Evolutionary conservation across 2,797 vertebrate genomes (phyloP), one percentile per base, ranked within the genome.

Genomic region (Rhabdophis nuchalis): DNA sequence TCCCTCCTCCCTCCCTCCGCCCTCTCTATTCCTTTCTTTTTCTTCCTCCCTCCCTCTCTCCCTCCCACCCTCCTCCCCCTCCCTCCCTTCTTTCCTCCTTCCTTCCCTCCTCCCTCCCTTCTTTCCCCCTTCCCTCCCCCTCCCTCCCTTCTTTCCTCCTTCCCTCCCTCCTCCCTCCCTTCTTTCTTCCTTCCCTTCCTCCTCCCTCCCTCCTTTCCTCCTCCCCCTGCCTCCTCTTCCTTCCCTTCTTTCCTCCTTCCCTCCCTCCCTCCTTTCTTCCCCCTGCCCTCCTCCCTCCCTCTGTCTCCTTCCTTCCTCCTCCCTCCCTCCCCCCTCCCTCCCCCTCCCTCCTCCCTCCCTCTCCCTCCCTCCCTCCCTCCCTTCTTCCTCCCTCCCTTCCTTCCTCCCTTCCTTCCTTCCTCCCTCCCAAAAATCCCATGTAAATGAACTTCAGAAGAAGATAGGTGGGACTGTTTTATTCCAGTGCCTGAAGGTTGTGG

Each of bases 241-340:
- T n/a, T 2, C 14, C 16, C 12, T n/a, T 2, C 14, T 6, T 9
- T 1, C 3, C 3, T 3, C 2, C 7, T 16, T 32, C 5, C n/a
- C 64, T 18, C 14, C n/a, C 6, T 53, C 3, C 12, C 11, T 53
- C 0, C 53, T 12, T 54, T 1, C 46, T 6, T 1, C 46, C 1
- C 46, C 46, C 46, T 46, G 2, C 46, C 46, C 4, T 46, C 46
- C 4, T 54, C 4, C 18, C 52, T n/a, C 11, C 13, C 11, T 64
- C n/a, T n/a, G n/a, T n/a, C n/a, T n/a, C 14, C 64, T 16, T 14
- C 2, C 2, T 7, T n/a, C 13, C 5, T n/a, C 29, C 61, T 29
- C 29, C n/a, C 13, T 13, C 27, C 29, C 9, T 61, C 12, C 13
- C 61, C 6, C 13, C 2, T 1, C 2, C 64, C 5, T 13, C 14